phyloP scores from a whole-genome alignment of 2,888 invertebrate genomes.

The Campoplex capitator region DNA sequence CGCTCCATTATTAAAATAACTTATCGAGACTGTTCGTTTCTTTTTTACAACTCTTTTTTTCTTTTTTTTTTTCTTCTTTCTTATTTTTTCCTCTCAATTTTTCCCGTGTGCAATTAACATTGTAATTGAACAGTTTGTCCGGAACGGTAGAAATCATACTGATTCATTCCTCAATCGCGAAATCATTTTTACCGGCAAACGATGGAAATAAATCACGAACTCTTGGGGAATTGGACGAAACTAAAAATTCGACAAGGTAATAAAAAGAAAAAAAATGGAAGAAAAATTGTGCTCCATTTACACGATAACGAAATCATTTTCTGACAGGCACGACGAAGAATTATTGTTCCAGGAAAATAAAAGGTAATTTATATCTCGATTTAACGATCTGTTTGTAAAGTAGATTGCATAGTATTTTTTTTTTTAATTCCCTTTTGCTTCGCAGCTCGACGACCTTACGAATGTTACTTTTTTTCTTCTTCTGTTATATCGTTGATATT shows the following conservation, averaged over 20 bases:
- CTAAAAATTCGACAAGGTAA: neutral
- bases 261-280: neutral
- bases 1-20: slow-evolving; percentile 33
- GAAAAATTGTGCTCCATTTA: slow-evolving; percentile 1
- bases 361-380: neutral
- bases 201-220: neutral
- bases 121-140: neutral
- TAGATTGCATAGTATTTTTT: neutral
- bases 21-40: slow-evolving; percentile 5
- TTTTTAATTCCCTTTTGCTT: neutral
- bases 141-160: slow-evolving; percentile 8
- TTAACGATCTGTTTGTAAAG: neutral
- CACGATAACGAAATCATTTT: neutral
- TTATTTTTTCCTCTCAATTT: neutral
- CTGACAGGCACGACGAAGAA: slow-evolving; percentile 10
- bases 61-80: neutral
- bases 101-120: slow-evolving; percentile 24
- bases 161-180: slow-evolving; percentile 26
- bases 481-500: neutral
- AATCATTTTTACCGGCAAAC: slow-evolving; percentile 13
- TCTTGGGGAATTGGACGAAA: neutral
- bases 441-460: neutral
- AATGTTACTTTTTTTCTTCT: neutral
- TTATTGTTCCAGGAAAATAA: slow-evolving; percentile 17
- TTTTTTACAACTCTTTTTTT: neutral